Base-by-base conservation (phyloP, 2,797 vertebrate genomes). In the Semotilus atromaculatus region DNA sequence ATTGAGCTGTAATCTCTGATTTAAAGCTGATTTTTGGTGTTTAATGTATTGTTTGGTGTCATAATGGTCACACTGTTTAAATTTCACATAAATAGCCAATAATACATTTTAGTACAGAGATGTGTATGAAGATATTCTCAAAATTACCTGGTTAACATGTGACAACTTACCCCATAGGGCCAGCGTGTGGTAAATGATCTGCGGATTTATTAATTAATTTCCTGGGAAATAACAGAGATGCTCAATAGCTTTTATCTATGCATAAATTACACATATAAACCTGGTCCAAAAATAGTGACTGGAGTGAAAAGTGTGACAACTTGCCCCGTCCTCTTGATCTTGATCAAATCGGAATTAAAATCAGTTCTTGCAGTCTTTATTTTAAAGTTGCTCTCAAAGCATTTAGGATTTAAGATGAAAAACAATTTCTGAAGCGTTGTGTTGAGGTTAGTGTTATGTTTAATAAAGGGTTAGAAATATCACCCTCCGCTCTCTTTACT, bases 371-470 rank as follows among this genome's bases (percentile, higher is more conserved):
- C 36, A 26, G 23, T 43, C 16, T 40, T 45, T 5, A 7, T 8
- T 40, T 60, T 77, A 16, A 29, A 7, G 26, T 7, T 29, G 23
- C 55, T 58, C 19, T 16, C 23, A 76, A 23, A 36, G 53, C 4
- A 62, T 78, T 48, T n/a, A 45, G 4, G 14, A 43, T 48, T 38
- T 68, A 26, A 38, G 45, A 53, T 36, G 13, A 38, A 68, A 34
- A 53, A 36, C 34, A 6, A 31, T 36, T 36, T 23, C 10, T 64
- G n/a, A 64, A 45, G 18, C 10, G 7, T n/a, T 51, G 71, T 48
- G 81, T 16, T 68, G 48, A 43, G 66, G 70, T 82, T 72, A 34
- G 81, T 74, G 53, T 40, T 14, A 21, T 71, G 38, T 70, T 84
- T 71, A 84, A 84, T 48, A 55, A 34, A 43, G 55, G 23, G 34